Conservation (phyloP, 2,113 vertebrate genomes). For the Grammomys dolichurus region DNA sequence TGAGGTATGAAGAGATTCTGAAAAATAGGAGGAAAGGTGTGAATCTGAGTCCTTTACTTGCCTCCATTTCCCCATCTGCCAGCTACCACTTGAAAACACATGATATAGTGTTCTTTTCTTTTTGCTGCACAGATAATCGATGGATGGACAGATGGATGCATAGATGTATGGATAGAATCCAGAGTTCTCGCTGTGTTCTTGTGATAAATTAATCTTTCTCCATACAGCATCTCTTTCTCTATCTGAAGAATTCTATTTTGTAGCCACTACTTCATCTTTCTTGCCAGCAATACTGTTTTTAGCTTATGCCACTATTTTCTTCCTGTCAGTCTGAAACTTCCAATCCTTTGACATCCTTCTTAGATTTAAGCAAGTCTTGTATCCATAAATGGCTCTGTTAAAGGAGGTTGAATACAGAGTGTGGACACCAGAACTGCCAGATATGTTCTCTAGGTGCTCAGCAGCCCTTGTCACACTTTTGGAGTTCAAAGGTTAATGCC, state of each 20-base stretch:
- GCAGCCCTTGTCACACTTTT: neutral
- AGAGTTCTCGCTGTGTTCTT: neutral
- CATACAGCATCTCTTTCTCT: neutral
- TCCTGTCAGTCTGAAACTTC: neutral
- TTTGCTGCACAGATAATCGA: neutral
- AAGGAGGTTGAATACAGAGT: neutral
- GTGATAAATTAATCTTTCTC: neutral
- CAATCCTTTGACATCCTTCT: neutral
- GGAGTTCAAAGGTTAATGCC: slow-evolving; percentile 63
- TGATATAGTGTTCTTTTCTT: neutral
- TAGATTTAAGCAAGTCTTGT: neutral
- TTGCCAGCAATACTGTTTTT: neutral
- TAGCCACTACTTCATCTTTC: neutral
- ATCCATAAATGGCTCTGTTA: neutral
- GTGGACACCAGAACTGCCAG: neutral
- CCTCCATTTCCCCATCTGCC: slow-evolving; percentile 37
- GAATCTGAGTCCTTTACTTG: neutral
- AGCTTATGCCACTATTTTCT: neutral
- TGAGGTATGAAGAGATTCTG: neutral
- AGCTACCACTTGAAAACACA: slow-evolving; percentile 24
- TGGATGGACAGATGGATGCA: neutral
- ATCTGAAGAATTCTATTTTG: slow-evolving; percentile 6
- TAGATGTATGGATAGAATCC: neutral
- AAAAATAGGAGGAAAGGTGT: neutral
- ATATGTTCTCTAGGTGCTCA: neutral